phyloP scores from a whole-genome alignment of 2,113 vertebrate genomes.

The Thunnus thynnus region DNA sequence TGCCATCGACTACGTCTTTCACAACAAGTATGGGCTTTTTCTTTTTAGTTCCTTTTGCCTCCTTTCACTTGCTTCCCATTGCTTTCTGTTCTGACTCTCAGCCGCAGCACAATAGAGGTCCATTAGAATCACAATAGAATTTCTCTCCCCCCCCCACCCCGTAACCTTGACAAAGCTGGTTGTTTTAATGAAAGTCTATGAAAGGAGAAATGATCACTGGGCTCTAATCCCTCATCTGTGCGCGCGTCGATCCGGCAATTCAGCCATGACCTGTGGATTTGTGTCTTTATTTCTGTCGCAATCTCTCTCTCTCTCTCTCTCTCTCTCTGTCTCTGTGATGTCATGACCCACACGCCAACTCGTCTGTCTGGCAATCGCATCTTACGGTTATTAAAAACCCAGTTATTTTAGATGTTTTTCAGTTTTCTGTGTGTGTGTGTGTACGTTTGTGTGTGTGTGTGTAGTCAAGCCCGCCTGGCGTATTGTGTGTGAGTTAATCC shows the following conservation, averaged over 20 bases:
- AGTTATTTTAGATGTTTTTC: slow-evolving; percentile 26
- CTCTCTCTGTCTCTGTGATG: not conserved
- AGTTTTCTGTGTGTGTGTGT: slow-evolving; percentile 28
- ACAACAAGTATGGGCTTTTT: slow-evolving; percentile 23
- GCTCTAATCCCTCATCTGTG: slow-evolving; percentile 48
- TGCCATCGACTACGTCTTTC: slow-evolving; percentile 52
- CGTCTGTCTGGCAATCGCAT: not conserved
- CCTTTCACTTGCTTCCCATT: slow-evolving; percentile 37
- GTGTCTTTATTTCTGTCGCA: not conserved
- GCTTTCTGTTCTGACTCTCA: slow-evolving; percentile 54
- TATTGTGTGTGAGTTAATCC: slow-evolving; percentile 74
- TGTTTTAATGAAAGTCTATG: slow-evolving; percentile 50
- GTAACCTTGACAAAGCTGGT: slow-evolving; percentile 63
- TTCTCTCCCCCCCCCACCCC: not conserved
- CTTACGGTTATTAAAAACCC: not conserved
- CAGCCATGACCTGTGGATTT: slow-evolving; percentile 23
- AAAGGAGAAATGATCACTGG: slow-evolving; percentile 43
- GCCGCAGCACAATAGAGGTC: slow-evolving; percentile 53
- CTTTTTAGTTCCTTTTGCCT: slow-evolving; percentile 23
- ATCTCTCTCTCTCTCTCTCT: slow-evolving; percentile 5
- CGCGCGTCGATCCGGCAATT: slow-evolving; percentile 27
- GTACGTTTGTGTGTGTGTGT: slow-evolving; percentile 34
- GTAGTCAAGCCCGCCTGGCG: slow-evolving; percentile 37
- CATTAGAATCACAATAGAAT: slow-evolving; percentile 69
- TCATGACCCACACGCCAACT: not conserved